Evolutionary conservation across 92 coral and sea anemone genomes (phyloP), one percentile per base, ranked within the genome.

Genomic region (Plumapathes pennacea): DNA sequence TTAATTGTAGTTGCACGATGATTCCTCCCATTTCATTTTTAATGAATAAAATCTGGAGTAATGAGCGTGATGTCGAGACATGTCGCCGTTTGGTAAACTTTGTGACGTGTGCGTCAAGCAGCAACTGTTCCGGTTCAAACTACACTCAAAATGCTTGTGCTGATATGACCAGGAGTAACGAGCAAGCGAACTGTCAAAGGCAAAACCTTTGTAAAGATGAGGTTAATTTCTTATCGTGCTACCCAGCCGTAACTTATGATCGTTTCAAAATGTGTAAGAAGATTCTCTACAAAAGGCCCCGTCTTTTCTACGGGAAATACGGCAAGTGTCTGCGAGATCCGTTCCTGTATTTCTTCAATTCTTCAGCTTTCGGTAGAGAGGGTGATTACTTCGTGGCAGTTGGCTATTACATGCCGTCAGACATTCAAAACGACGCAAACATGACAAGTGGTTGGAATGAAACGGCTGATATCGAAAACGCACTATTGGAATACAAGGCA

Each of bases 261-360:
- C 37, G 58, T 19, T 64, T 49, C 21, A 12, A 34, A 2, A 21
- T 24, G 14, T 64, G 71, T n/a, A 57, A 21, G 10, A 42, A 36
- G 20, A 55, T 37, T 38, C 58, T 58, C 0, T 34, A 32, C 11
- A 26, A 54, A 3, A 50, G 56, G n/a, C 65, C 45, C 17, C 46
- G 69, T 5, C 56, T 74, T 0, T 81, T 80, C 26, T 85, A 85
- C 47, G 83, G 82, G 2, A 50, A 29, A 7, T 80, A 69, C 48
- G 72, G 71, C 4, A 80, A 62, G 15, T 85, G 92, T 14, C 50
- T 50, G 2, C 21, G 64, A 25, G 75, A 85, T 50, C 86, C 86
- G 1, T 74, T 71, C 43, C 68, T 56, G 14, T 32, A 37, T 10
- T 85, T 73, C 43, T 67, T 74, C 38, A 25, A 48, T 14, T 21